These are phyloP conservation scores for Heliconius erato DNA, from an alignment of 2,888 invertebrate genomes.

Conservation along the genomic window DNA sequence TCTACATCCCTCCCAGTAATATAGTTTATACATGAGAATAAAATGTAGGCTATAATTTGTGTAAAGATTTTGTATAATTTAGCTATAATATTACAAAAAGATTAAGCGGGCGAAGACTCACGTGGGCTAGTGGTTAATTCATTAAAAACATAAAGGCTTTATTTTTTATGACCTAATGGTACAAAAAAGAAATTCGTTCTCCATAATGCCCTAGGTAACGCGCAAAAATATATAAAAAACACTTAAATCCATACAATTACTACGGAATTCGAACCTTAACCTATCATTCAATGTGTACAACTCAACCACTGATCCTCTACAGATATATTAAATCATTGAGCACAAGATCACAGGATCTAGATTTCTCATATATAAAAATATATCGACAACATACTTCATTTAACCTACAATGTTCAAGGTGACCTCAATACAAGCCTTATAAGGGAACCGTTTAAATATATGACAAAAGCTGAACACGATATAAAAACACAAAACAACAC, in stretches of 20 bases:
- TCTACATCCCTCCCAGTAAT: too few relatives aligned
- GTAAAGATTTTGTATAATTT: too few relatives aligned
- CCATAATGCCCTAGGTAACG: background rate
- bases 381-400: slow-evolving; percentile 1
- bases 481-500: too few relatives aligned
- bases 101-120: too few relatives aligned
- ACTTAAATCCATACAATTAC: background rate
- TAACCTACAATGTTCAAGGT: slow-evolving; percentile 32
- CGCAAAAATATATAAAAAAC: background rate
- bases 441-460: slow-evolving; percentile 4
- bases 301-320: background rate
- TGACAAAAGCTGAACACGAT: background rate
- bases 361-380: slow-evolving; percentile 12
- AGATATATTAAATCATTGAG: background rate
- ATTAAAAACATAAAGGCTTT: too few relatives aligned
- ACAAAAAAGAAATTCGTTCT: too few relatives aligned
- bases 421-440: slow-evolving; percentile 18
- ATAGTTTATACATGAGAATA: too few relatives aligned
- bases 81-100: too few relatives aligned
- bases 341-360: slow-evolving; percentile 14
- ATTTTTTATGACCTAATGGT: too few relatives aligned
- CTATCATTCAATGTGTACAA: background rate
- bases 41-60: too few relatives aligned
- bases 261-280: background rate
- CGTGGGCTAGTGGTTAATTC: too few relatives aligned